Percentiles rank a stretch among this genome's conserved stretches.
Conservation (phyloP, 2,797 vertebrate species). For the Oceanodroma leucorhoa region DNA sequence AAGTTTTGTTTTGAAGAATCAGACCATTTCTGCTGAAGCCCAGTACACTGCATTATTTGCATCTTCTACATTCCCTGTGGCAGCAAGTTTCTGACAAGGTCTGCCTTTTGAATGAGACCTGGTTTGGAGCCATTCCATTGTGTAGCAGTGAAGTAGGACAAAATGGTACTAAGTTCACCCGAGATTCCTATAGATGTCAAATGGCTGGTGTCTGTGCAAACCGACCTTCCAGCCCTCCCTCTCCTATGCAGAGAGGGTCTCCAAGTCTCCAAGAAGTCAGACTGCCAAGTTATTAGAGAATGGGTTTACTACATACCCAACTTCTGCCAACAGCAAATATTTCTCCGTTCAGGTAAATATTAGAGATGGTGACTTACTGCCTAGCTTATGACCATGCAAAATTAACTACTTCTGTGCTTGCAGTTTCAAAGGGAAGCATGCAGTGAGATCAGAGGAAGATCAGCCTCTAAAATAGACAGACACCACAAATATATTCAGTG, state of each 20-base stretch:
- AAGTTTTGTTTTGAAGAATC: background rate
- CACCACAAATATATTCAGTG: background rate
- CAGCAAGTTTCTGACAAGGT: background rate
- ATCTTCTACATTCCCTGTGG: background rate
- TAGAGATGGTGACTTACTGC: background rate
- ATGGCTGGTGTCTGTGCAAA: background rate
- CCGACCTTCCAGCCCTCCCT: background rate
- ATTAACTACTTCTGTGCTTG: background rate
- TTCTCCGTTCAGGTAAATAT: background rate
- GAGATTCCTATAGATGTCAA: background rate
- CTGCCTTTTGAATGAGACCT: background rate
- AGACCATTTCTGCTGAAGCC: background rate
- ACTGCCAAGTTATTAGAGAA: background rate
- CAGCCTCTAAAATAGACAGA: background rate
- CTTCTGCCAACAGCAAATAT: background rate
- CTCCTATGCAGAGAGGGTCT: background rate
- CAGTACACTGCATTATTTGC: background rate
- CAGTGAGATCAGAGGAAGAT: background rate
- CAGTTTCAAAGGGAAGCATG: background rate
- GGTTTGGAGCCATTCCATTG: background rate
- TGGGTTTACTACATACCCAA: background rate
- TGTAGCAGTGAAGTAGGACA: background rate
- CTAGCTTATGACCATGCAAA: background rate
- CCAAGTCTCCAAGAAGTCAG: background rate
- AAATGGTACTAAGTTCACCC: accelerated